Conservation (phyloP, 2,113 vertebrate genomes). For the Clupea harengus region DNA sequence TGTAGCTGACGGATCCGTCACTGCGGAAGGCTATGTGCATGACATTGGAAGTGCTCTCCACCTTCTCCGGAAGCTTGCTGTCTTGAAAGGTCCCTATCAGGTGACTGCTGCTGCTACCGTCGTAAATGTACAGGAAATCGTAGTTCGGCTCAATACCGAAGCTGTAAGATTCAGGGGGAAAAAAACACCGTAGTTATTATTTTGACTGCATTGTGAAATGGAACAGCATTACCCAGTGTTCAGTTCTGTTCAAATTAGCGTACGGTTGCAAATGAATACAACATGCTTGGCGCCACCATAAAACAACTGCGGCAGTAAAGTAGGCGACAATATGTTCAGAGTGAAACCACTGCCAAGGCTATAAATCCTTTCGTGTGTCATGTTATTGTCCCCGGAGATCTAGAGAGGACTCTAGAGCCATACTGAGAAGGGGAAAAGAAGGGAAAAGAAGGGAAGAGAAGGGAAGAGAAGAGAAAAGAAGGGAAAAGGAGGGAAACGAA, state of each 20-base stretch:
- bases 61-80: slow-evolving; percentile 94
- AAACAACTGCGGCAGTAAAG: neutral
- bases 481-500: neutral
- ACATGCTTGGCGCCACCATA: neutral
- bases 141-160: slow-evolving; percentile 99
- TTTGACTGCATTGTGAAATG: neutral
- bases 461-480: too few relatives aligned
- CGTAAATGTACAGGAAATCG: slow-evolving; percentile 96
- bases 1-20: slow-evolving; percentile 97
- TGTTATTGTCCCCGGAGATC: neutral
- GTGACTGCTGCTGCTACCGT: slow-evolving; percentile 88
- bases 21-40: slow-evolving; percentile 98
- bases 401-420: neutral
- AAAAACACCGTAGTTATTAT: neutral
- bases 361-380: neutral
- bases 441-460: neutral
- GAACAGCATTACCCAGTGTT: neutral
- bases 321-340: neutral
- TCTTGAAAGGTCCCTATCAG: slow-evolving; percentile 97
- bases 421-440: neutral
- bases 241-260: neutral
- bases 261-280: neutral
- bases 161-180: slow-evolving; percentile 59
- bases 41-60: slow-evolving; percentile 93
- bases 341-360: neutral